phyloP scores from a whole-genome alignment of 2,888 invertebrate species.

The Eristalis arbustorum region DNA sequence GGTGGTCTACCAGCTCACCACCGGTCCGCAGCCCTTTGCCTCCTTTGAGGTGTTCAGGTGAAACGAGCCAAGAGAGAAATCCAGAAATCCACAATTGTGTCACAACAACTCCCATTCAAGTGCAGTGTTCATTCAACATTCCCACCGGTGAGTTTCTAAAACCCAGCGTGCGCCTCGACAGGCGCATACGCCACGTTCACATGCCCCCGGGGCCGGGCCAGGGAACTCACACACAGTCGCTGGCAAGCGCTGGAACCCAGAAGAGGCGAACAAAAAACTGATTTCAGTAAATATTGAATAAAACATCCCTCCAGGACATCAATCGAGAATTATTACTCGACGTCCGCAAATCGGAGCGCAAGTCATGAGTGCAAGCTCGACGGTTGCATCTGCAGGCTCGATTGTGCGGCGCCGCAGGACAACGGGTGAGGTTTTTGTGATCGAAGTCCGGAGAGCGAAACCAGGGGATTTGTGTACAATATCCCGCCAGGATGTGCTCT shows the following conservation, averaged over 20 bases:
- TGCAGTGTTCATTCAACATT: slow-evolving; percentile 54
- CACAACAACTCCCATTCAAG: slow-evolving; percentile 61
- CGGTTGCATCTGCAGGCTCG: slow-evolving; percentile 48
- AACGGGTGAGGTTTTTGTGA: neutral
- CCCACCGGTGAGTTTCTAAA: slow-evolving; percentile 27
- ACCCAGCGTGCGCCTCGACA: slow-evolving; percentile 48
- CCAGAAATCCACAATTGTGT: slow-evolving; percentile 46
- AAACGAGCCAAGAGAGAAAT: neutral
- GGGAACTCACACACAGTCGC: neutral
- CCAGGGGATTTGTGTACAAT: slow-evolving; percentile 8
- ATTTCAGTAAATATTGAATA: slow-evolving; percentile 59
- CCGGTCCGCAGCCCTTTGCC: neutral
- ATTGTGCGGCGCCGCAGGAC: neutral
- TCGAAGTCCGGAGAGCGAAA: neutral
- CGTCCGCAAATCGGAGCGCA: slow-evolving; percentile 24
- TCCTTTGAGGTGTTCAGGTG: neutral
- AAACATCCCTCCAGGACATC: slow-evolving; percentile 61
- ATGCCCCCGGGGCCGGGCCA: slow-evolving; percentile 1
- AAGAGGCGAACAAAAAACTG: slow-evolving; percentile 37
- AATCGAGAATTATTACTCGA: slow-evolving; percentile 51
- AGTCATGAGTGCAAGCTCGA: slow-evolving; percentile 28
- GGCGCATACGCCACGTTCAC: slow-evolving; percentile 54
- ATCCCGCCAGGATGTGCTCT: slow-evolving; percentile 44
- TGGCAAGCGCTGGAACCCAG: neutral
- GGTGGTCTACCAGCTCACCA: slow-evolving; percentile 56